A percentile compares a stretch with the other conserved stretches of the same genome.
phyloP scores from a whole-genome alignment of 1,140 invertebrate species.

The Drosophila gunungcola region DNA sequence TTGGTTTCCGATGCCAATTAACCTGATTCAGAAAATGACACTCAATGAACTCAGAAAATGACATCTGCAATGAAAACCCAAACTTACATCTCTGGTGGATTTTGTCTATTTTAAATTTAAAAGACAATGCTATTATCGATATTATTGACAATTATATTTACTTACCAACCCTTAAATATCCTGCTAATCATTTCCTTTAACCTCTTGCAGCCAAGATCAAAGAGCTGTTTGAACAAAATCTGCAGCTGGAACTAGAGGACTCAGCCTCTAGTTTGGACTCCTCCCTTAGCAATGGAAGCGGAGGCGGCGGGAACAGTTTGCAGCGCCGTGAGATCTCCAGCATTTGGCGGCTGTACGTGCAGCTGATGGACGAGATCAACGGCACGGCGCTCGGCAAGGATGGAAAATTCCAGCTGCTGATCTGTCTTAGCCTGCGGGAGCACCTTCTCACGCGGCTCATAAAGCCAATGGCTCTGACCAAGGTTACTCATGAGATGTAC shows the following conservation, averaged over 20 bases:
- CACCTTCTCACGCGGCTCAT: constrained; percentile 96
- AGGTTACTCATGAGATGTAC: constrained; percentile 96
- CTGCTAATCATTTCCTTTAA: not conserved
- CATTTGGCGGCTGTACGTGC: constrained; percentile 91
- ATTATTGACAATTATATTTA: too few species aligned
- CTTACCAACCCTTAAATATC: too few species aligned
- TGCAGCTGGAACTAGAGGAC: constrained; percentile 87
- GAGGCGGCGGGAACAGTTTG: constrained; percentile 78
- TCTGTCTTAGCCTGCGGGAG: constrained; percentile 95
- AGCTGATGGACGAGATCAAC: constrained; percentile 93
- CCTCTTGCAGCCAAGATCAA: constrained; percentile 91
- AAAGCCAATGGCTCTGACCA: constrained; percentile 93
- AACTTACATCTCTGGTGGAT: too few species aligned
- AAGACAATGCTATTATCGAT: too few species aligned
- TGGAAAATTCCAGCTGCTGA: constrained; percentile 98
- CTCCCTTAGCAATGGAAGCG: constrained; percentile 83
- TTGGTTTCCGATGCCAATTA: too few species aligned
- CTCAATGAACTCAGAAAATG: too few species aligned
- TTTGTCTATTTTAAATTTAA: too few species aligned
- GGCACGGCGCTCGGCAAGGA: constrained; percentile 96
- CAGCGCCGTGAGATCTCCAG: constrained; percentile 88
- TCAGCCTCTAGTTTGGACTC: constrained; percentile 82
- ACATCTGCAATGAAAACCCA: too few species aligned
- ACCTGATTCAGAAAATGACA: too few species aligned
- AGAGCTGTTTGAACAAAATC: constrained; percentile 92